phyloP scores from a whole-genome alignment of 2,797 vertebrate genomes.

The Danio aesculapii region DNA sequence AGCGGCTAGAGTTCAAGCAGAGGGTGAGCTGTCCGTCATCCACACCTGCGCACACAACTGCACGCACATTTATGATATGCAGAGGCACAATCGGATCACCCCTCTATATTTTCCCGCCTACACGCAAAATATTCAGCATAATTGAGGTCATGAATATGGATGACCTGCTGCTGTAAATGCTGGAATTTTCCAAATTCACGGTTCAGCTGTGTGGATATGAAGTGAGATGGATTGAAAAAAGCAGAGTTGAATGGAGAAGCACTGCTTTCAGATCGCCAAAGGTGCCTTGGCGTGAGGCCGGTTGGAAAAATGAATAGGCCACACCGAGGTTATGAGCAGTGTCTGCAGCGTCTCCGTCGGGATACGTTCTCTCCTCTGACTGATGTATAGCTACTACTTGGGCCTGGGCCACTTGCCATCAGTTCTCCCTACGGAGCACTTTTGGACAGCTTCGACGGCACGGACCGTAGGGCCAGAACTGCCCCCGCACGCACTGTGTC shows the following conservation, averaged over 20 bases:
- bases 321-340: slow-evolving; percentile 37
- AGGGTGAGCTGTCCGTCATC: slow-evolving; percentile 77
- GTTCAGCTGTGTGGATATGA: slow-evolving; percentile 23
- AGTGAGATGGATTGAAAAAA: slow-evolving; percentile 23
- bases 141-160: slow-evolving; percentile 58
- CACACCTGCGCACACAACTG: slow-evolving; percentile 1
- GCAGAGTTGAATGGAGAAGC: not conserved
- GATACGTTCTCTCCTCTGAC: slow-evolving; percentile 29
- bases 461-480: slow-evolving; percentile 13
- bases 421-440: slow-evolving; percentile 24
- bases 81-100: not conserved
- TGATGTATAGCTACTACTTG: slow-evolving; percentile 43
- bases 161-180: slow-evolving; percentile 41
- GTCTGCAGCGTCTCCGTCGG: slow-evolving; percentile 24
- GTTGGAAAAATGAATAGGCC: slow-evolving; percentile 40
- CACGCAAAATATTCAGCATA: slow-evolving; percentile 28
- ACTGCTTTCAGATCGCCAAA: slow-evolving; percentile 8
- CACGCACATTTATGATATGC: slow-evolving; percentile 18
- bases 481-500: slow-evolving; percentile 33
- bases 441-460: slow-evolving; percentile 42
- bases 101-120: slow-evolving; percentile 2
- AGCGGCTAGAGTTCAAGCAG: slow-evolving; percentile 89
- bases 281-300: slow-evolving; percentile 24
- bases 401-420: slow-evolving; percentile 45
- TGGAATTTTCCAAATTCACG: slow-evolving; percentile 39